These are phyloP conservation scores for Thomomys bottae DNA, from an alignment of 2,113 vertebrate species.

Conservation along the genomic window DNA sequence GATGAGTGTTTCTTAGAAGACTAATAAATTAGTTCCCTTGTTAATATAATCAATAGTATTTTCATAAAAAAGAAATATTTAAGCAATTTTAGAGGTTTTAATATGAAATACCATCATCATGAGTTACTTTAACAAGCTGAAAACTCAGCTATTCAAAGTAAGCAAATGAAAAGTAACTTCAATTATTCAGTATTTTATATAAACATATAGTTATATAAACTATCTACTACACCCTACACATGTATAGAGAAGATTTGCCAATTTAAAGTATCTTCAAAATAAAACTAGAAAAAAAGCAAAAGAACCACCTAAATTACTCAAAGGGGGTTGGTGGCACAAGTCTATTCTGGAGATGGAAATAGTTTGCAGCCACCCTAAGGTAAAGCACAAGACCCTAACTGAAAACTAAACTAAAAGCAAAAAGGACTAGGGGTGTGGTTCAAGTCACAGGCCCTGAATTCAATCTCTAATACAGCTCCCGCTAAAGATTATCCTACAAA, in stretches of 20 bases:
- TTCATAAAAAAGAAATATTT: slow-evolving; percentile 20
- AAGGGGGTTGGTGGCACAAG: background rate
- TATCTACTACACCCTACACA: background rate
- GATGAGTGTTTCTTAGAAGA: background rate
- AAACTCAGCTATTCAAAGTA: slow-evolving; percentile 20
- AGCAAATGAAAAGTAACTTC: background rate
- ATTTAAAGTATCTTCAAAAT: background rate
- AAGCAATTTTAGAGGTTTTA: slow-evolving; percentile 1
- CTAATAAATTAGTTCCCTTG: slow-evolving; percentile 44
- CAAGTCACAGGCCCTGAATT: too few relatives aligned
- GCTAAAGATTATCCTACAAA: background rate
- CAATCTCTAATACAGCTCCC: too few relatives aligned
- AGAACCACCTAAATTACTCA: background rate
- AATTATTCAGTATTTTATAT: background rate
- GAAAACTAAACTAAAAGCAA: too few relatives aligned
- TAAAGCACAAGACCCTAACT: too few relatives aligned
- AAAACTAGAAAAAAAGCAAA: background rate
- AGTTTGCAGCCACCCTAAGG: background rate
- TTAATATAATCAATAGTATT: background rate
- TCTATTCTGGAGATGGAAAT: background rate
- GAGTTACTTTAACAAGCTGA: background rate
- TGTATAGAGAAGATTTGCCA: background rate
- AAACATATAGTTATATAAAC: too few relatives aligned
- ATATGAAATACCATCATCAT: slow-evolving; percentile 23
- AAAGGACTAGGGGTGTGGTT: too few relatives aligned